Evolutionary conservation across 1,140 invertebrate species (phyloP), one percentile per base, ranked within the genome.

Genomic region (Bombyx mandarina): DNA sequence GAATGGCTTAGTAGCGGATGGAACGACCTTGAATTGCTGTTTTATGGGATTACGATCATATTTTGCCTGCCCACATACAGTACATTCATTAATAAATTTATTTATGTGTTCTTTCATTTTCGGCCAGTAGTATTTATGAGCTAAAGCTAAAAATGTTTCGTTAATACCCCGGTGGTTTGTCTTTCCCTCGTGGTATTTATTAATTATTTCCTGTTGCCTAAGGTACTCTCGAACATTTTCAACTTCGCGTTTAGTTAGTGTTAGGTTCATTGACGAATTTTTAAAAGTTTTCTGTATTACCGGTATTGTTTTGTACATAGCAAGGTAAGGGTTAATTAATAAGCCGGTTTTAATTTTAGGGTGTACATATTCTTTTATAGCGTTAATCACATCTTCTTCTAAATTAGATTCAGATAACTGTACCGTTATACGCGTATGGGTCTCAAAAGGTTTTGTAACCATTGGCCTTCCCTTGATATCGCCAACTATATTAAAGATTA

Each of bases 171-270:
- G 54, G 26, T 66, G 64, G 44, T 66, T 66, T 0, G 64, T 66
- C 56, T 66, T 66, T 48, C 64, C 64, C 5, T 66, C 60, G 45
- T 66, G 64, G 12, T 66, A 66, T 1, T 59, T 50, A 8, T 51
- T 53, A 22, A 66, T 66, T 4, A 66, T 66, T 26, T 60, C 60
- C n/a, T 60, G 54, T 22, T 66, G 64, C 8, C 47, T 9, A 10
- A 61, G 12, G 8, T 58, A 61, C 9, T 53, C 54, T 18, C 58
- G 61, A 5, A 61, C 57, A 47, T 65, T 65, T 48, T 59, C 56
- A 9, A 61, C 8, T 52, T 63, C 58, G 26, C 2, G 0, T 43
- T 54, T 63, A 35, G 55, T 52, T 9, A 63, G 22, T 9, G 60
- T 48, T 7, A 63, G n/a, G 18, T 63, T 57, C 62, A 63, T 63